Base-by-base conservation (phyloP, 2,888 invertebrate genomes). In the Euclidia mi region DNA sequence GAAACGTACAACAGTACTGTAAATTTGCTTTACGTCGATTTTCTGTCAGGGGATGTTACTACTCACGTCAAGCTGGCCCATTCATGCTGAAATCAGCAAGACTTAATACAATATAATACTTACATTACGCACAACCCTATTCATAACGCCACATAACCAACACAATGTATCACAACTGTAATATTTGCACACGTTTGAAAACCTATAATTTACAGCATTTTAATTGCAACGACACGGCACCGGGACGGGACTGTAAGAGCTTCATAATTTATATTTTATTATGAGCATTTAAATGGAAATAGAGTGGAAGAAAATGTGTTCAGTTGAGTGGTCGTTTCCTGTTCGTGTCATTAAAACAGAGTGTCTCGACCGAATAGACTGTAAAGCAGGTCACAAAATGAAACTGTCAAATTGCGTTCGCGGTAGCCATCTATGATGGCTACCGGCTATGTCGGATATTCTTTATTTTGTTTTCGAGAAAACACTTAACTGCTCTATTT, bases 131-230 rank as follows among this genome's bases (percentile, higher is more conserved):
- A 35, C 14, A 35, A 35, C 6, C 15, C 32, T 32, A 25, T 7
- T 25, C 20, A 25, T 25, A 25, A 25, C 3, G 6, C 7, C 12
- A 14, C 6, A 15, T 11, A 49, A 50, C 57, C 58, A 46, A 51
- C 46, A 57, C 28, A 40, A 51, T 32, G 6, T 35, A 50, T 47
- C 50, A 57, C 64, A 17, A 40, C 57, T 50, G 20, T 48, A 32
- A 18, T 25, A 68, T 11, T 50, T 47, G 49, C 64, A 64, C 50
- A 58, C 47, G 47, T 11, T 12, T 7, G 31, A 34, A 46, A 10
- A 32, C 32, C 11, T 49, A 25, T 25, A 55, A 64, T 60, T 68
- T 60, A 68, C 18, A 20, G 18, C 29, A 3, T 37, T 71, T 67
- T 60, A 64, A 38, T 10, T 14, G 18, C 45, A 25, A 56, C 69